Evolutionary conservation across 2,113 vertebrate genomes (phyloP), one percentile per base, ranked within the genome.

Genomic region (Ailuropoda melanoleuca): DNA sequence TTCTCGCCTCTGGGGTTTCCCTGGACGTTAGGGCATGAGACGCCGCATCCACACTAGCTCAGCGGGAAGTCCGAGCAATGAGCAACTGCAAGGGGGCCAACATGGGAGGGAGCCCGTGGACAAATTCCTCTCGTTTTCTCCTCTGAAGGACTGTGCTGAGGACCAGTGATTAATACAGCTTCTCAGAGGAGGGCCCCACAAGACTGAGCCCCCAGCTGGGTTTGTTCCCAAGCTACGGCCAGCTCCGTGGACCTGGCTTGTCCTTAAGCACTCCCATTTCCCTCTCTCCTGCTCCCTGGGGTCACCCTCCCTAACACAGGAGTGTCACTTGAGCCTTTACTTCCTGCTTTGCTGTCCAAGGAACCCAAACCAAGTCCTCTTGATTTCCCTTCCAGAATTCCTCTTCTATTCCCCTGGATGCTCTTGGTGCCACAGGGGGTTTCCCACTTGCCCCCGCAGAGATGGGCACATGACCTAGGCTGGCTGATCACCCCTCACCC

Each of bases 1-100:
- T 34, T 62, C 89, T 62, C 34, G 74, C 68, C 77, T 81, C 29
- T 24, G n/a, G 64, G 48, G 48, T 48, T 68, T 66, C 60, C 23
- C 55, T 84, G 48, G 75, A 37, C 2, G 0, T 31, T 2, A n/a
- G 75, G 10, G 34, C 3, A 1, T 21, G 68, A 70, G 53, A 55
- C 1, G 0, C 18, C 15, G 29, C 12, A 10, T 1, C 24, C 1
- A 1, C n/a, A 8, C 12, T 6, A 0, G 0, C 11, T 8, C 13
- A 4, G 4, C 26, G 55, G 14, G 34, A 75, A 83, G 39, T 53
- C 53, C 34, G 3, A 23, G 55, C 46, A 56, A 4, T 60, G 24
- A 34, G 34, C 23, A 43, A 1, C 8, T 6, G 4, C 2, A 1
- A 8, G 12, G 19, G n/a, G 70, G 9, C 17, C 11, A 8, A 26